Base-by-base conservation (phyloP, 2,113 vertebrate species). In the Aptenodytes forsteri region DNA sequence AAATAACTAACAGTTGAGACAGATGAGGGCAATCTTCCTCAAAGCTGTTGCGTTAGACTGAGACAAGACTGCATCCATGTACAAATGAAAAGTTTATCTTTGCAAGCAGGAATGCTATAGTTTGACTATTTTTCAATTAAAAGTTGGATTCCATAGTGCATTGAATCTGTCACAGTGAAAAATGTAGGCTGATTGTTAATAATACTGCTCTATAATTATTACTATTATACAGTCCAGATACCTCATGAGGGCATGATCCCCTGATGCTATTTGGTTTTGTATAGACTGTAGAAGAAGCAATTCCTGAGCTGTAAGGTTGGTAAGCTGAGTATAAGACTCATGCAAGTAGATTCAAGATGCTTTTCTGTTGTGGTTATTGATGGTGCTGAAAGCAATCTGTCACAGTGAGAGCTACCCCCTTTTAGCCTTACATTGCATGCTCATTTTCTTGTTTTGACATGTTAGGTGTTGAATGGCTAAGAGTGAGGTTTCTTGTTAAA, bases 61-160 rank as follows among this genome's bases (percentile, higher is more conserved):
- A 95, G 85, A 88, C 91, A 92, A 92, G 76, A 54, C 85, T 88
- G 78, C 75, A 86, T 73, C 75, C 78, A 42, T n/a, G 84, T 88
- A 90, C 66, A 85, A 97, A 90, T 85, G 85, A 96, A 80, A 97
- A 87, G 84, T 96, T 97, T 97, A 94, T 96, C 97, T 96, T 91
- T 91, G 75, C 87, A 90, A 91, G 91, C 87, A 94, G 84, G 61
- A 73, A 49, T 22, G 87, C 78, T 91, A 40, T 89, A 95, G 81
- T 93, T 94, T 95, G 89, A 90, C 84, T 97, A 46, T 97, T 97
- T 97, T 97, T 96, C 94, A 96, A 96, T 97, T 96, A 96, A 95
- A 97, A 96, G 61, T 94, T 96, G 85, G 75, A 77, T 96, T 96
- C 97, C 70, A 19, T 87, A 96, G 94, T 82, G 91, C 95, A 90